Evolutionary conservation across 2,888 invertebrate genomes (phyloP).

Genomic region (Hypomecis atomaria): DNA sequence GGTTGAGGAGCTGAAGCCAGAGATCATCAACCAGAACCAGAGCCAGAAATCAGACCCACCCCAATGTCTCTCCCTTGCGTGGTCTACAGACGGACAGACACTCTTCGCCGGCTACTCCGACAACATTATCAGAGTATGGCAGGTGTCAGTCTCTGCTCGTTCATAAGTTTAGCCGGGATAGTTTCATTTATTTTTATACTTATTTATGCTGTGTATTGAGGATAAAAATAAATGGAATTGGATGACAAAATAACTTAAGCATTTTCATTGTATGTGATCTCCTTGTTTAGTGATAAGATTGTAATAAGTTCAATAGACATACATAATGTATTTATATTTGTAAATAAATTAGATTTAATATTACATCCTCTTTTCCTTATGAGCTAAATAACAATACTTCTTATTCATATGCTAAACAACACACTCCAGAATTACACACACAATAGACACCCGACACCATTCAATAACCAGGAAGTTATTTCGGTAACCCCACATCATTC

Average conservation of each 20-base stretch:
- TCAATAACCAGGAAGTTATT: conserved; percentile 13
- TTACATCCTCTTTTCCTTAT: conserved; percentile 48
- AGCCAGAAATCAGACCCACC: conserved; percentile 95
- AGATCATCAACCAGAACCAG: conserved; percentile 91
- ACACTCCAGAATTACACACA: conserved; percentile 15
- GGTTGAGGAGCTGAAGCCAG: conserved; percentile 99
- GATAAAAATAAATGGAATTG: conserved; percentile 83
- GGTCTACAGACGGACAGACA: conserved; percentile 99
- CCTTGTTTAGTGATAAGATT: conserved; percentile 54
- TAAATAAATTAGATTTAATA: conserved; percentile 64
- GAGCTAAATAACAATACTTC: conserved; percentile 27
- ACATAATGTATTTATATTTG: conserved; percentile 54
- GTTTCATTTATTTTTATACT: conserved; percentile 83
- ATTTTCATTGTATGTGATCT: conserved; percentile 75
- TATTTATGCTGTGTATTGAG: conserved; percentile 47
- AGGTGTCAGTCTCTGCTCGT: conserved; percentile 95
- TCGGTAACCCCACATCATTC: conserved; percentile 60
- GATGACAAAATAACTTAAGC: conserved; percentile 55
- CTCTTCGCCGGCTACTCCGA: conserved; percentile 99
- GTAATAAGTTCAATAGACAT: conserved; percentile 32
- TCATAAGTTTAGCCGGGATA: conserved; percentile 69
- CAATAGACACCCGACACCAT: conserved; percentile 28
- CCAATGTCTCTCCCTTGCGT: conserved; percentile 98
- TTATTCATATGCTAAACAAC: conserved; percentile 16
- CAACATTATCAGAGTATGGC: conserved; percentile 99